Conservation (phyloP, 1,140 invertebrate species). For the Micrasema longulum region DNA sequence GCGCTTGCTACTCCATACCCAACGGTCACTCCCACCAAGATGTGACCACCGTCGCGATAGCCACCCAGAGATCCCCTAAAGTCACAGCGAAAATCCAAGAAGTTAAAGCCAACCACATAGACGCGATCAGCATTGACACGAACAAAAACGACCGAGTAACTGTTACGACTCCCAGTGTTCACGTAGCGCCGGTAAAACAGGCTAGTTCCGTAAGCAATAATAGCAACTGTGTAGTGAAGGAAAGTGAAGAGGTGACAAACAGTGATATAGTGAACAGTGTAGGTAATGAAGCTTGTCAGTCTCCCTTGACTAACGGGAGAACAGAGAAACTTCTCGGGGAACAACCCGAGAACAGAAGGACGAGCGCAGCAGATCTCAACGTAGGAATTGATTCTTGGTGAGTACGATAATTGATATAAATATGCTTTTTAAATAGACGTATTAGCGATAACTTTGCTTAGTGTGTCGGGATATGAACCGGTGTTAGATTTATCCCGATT, state of each 20-base stretch:
- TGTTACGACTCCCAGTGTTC: constrained; percentile 1
- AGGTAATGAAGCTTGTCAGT: constrained; percentile 34
- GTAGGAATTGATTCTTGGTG: constrained; percentile 68
- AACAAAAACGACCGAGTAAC: constrained; percentile 9
- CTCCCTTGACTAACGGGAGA: constrained; percentile 72
- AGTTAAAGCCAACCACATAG: constrained; percentile 39
- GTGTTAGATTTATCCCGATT: too few species aligned
- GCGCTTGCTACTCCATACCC: constrained; percentile 38
- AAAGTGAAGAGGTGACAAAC: constrained; percentile 48
- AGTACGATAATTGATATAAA: too few species aligned
- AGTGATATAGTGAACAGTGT: constrained; percentile 37
- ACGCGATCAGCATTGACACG: constrained; percentile 17
- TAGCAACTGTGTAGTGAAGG: constrained; percentile 46
- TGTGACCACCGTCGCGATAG: constrained; percentile 56
- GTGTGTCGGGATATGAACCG: too few species aligned
- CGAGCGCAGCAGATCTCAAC: constrained; percentile 67
- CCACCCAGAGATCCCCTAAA: constrained; percentile 58
- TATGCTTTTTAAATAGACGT: too few species aligned
- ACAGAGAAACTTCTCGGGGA: constrained; percentile 79
- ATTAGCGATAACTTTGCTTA: too few species aligned
- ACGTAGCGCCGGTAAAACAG: constrained; percentile 20
- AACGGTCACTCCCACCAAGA: constrained; percentile 55
- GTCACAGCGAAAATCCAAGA: constrained; percentile 57
- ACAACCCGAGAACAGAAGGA: constrained; percentile 70
- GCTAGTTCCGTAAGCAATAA: constrained; percentile 25